Base-by-base conservation (phyloP, 2,113 vertebrate species). In the Pao palembangensis region DNA sequence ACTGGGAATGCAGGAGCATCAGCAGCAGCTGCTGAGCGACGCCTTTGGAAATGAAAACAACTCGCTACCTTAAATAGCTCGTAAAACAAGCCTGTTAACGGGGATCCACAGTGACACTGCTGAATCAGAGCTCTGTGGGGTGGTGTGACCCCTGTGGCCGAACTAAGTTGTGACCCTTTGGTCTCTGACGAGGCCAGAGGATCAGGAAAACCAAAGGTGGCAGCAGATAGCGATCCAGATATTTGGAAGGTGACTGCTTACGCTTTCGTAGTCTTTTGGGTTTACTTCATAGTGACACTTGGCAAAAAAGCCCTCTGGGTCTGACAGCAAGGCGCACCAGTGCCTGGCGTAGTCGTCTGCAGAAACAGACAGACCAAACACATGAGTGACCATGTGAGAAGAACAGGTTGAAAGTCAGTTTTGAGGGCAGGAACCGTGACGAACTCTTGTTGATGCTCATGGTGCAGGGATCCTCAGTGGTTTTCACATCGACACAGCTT, bases 331-430 rank as follows among this genome's bases (percentile, higher is more conserved):
- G 4, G 87, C 80, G 52, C 96, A 99, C 94, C 93, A 96, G 52
- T 91, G 61, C 65, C 90, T 89, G 18, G 96, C 96, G 53, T 91
- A 96, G 56, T 86, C 85, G 42, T 94, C 97, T 98, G 83, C 78
- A 79, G 79, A 71, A 61, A 64, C 12, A 56, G 41, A 64, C 13
- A 55, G 41, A 51, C 1, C 20, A 51, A 13, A 25, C 19, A 42
- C 6, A 21, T 51, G 13, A 49, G 55, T 8, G 11, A 47, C 3
- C 6, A 16, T 17, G 14, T 47, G 44, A n/a, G 6, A 16, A n/a
- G n/a, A 47, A 13, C 3, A 17, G 44, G 15, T 13, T n/a, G 44
- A n/a, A 1, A 47, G 6, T 17, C 13, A 2, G 15, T 17, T 47
- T 42, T 16, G 2, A 31, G 18, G 25, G 3, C 3, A 28, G 25